Evolutionary conservation across 2,888 invertebrate genomes (phyloP).

Genomic region (Drosophila mimica): DNA sequence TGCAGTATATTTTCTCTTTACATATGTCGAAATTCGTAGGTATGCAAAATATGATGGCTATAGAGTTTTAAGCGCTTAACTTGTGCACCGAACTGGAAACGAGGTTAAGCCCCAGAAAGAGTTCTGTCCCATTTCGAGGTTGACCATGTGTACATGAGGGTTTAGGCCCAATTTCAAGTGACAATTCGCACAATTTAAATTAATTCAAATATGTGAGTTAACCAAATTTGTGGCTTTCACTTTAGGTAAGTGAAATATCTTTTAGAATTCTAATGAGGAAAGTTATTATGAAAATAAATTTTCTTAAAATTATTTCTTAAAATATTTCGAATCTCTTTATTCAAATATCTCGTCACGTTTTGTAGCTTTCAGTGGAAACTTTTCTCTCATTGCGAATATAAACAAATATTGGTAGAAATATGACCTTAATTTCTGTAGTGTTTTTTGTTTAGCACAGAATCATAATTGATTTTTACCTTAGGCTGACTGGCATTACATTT

Average conservation of each 20-base stretch:
- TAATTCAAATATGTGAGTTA: conserved; percentile 14
- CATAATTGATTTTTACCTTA: conserved; percentile 6
- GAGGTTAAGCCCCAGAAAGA: conserved; percentile 55
- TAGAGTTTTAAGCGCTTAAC: conserved; percentile 30
- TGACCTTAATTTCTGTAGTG: neutral
- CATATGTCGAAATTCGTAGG: conserved; percentile 29
- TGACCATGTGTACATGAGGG: neutral
- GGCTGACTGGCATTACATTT: conserved; percentile 11
- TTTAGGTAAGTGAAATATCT: conserved; percentile 4
- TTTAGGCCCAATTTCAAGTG: conserved; percentile 24
- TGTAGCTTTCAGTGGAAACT: neutral
- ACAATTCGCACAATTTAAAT: conserved; percentile 71
- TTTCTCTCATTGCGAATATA: neutral
- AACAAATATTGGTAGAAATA: neutral
- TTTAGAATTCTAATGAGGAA: neutral
- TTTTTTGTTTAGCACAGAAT: neutral
- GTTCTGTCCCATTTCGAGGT: conserved; percentile 13
- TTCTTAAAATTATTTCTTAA: neutral
- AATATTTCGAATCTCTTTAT: neutral
- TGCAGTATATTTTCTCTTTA: conserved; percentile 39
- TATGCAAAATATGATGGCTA: conserved; percentile 20
- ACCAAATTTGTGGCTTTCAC: conserved; percentile 25
- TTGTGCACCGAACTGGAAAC: conserved; percentile 60
- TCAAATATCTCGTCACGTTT: neutral
- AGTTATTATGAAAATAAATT: neutral